Percentiles rank a stretch among this genome's conserved stretches.
Evolutionary conservation across 1,140 invertebrate species (phyloP).

Genomic region (Rhagoletis zephyria): DNA sequence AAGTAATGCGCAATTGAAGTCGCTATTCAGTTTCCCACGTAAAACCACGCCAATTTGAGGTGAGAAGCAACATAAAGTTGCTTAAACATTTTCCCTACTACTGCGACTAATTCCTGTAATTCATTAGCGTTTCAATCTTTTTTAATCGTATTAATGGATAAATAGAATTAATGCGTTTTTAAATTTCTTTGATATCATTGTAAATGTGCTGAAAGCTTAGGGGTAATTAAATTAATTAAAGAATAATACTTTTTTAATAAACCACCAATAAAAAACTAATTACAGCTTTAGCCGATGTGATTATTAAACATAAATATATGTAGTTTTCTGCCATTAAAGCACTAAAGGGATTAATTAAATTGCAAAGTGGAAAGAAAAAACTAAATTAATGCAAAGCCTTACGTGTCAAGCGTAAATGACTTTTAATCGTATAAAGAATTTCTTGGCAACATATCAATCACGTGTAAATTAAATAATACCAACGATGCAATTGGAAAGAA

Average conservation of each 20-base stretch:
- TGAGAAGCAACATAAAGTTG: not conserved
- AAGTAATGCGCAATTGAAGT: not conserved
- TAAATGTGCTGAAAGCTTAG: constrained; percentile 41
- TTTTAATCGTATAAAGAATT: not conserved
- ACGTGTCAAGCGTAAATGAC: constrained; percentile 35
- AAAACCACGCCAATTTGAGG: not conserved
- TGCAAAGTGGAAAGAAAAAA: not conserved
- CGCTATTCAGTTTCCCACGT: not conserved
- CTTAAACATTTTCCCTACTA: not conserved
- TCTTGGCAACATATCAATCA: not conserved
- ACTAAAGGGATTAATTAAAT: constrained; percentile 22
- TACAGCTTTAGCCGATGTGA: not conserved
- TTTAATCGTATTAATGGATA: constrained; percentile 1
- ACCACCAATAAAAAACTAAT: constrained; percentile 33
- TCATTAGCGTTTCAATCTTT: not conserved
- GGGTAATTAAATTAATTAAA: constrained; percentile 41
- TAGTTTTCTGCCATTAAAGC: not conserved
- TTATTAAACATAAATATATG: not conserved
- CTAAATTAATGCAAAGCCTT: constrained; percentile 24
- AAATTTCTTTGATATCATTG: constrained; percentile 39
- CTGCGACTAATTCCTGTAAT: not conserved
- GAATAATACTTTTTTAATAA: constrained; percentile 46
- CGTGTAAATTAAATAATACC: no score
- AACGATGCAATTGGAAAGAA: no score
- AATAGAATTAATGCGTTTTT: constrained; percentile 49